phyloP scores from a whole-genome alignment of 2,797 vertebrate species.

The Poeciliopsis presidionis region DNA sequence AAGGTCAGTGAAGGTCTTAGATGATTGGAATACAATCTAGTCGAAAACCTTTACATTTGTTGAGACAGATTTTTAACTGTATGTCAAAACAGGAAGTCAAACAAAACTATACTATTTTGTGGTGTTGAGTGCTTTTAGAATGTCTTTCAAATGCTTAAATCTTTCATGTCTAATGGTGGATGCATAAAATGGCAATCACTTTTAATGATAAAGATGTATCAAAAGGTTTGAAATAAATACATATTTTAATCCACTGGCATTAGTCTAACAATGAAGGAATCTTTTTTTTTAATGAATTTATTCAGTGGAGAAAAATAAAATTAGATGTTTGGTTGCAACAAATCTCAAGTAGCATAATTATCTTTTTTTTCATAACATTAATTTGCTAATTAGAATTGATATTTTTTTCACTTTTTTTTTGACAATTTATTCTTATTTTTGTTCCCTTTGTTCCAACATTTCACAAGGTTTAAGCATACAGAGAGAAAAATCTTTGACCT shows the following conservation, averaged over 20 bases:
- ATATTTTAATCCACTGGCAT: background rate
- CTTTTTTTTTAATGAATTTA: background rate
- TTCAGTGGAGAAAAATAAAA: background rate
- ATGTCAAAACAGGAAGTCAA: background rate
- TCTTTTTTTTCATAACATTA: background rate
- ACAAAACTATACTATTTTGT: background rate
- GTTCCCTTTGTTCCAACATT: background rate
- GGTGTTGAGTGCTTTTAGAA: background rate
- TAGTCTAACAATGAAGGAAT: background rate
- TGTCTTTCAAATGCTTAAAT: background rate
- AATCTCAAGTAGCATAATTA: background rate
- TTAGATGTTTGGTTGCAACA: background rate
- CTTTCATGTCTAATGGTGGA: background rate
- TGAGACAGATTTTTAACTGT: background rate
- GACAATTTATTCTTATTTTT: background rate
- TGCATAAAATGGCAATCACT: background rate
- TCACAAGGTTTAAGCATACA: background rate
- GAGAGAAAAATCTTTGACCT: background rate
- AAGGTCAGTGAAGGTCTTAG: conserved; percentile 1
- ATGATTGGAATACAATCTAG: background rate
- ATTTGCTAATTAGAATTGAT: background rate
- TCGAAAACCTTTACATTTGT: background rate
- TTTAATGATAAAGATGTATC: background rate
- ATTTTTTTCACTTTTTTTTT: background rate
- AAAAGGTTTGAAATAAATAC: background rate